Evolutionary conservation across 2,888 invertebrate species (phyloP), one percentile per base, ranked within the genome.

Genomic region (Drosophila paramelanica): DNA sequence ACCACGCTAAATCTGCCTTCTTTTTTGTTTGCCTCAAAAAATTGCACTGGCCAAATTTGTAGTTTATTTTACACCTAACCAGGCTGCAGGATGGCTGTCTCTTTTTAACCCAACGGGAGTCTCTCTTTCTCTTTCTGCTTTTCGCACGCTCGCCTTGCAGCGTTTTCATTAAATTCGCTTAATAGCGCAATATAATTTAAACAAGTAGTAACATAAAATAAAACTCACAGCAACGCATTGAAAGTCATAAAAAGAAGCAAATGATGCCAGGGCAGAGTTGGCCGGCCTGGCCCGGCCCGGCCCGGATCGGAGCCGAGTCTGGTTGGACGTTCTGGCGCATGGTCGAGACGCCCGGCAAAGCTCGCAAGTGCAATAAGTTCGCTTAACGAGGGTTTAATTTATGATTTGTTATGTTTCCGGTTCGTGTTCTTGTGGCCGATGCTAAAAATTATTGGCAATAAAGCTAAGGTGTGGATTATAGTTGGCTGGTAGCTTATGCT

Each of bases 391-490:
- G 88, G 90, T 91, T 90, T 91, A 91, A 91, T 91, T 91, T 91
- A 91, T 91, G 91, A 91, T 91, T 91, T 91, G 91, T 91, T 91
- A 90, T 90, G 90, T 91, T 91, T 91, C 91, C 91, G 91, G 91
- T 90, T 90, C 81, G 83, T 89, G 86, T 89, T 87, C 77, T 73
- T 73, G 62, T 69, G 73, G 69, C 66, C 78, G 73, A 78, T 76
- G 81, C 62, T 71, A 62, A 83, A 83, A 86, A 89, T 89, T 89
- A 89, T 89, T 85, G 78, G 72, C 86, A 78, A 86, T 88, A 88
- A 88, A 88, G 71, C 86, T 73, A 78, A 88, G 88, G 86, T 89
- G 88, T 88, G 85, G 86, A 85, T 88, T 88, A 89, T 89, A 76
- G 83, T 89, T 75, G 84, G 67, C 58, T 87, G 88, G 80, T 70